These are phyloP conservation scores for Saturnia japonica DNA, from an alignment of 2,888 invertebrate genomes.

Conservation along the genomic window DNA sequence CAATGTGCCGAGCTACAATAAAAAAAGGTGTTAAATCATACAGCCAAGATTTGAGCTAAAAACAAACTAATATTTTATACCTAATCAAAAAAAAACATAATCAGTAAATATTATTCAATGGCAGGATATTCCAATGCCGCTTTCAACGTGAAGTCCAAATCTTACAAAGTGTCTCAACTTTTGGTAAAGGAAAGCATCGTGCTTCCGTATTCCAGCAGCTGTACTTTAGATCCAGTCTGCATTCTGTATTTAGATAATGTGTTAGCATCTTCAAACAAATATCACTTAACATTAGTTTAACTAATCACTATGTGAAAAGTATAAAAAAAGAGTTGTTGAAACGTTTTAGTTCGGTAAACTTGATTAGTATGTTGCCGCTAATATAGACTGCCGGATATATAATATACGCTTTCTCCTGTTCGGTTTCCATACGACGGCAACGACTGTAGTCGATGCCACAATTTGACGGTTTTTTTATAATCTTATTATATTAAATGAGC, in stretches of 20 bases:
- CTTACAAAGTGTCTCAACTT: too few species aligned
- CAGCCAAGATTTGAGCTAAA: not conserved
- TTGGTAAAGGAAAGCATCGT: not conserved
- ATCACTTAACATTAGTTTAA: not conserved
- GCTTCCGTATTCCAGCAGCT: not conserved
- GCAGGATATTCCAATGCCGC: too few species aligned
- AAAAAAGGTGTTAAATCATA: not conserved
- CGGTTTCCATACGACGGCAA: not conserved
- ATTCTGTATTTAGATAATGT: not conserved
- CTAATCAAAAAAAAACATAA: too few species aligned
- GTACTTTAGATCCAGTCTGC: not conserved
- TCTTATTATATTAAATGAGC: too few species aligned
- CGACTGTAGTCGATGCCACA: not conserved
- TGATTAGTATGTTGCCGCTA: conserved; percentile 22
- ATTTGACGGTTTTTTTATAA: not conserved
- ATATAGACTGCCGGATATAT: conserved; percentile 21
- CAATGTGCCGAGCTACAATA: too few species aligned
- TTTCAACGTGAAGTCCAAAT: too few species aligned
- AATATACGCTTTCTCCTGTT: conserved; percentile 25
- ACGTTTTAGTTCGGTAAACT: conserved; percentile 15
- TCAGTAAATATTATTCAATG: too few species aligned
- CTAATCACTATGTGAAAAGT: not conserved
- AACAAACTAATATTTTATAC: not conserved
- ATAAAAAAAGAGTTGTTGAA: not conserved
- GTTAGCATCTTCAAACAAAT: not conserved